phyloP scores from a whole-genome alignment of 37 sponge, comb jelly and placozoan species.

The Amphimedon queenslandica region DNA sequence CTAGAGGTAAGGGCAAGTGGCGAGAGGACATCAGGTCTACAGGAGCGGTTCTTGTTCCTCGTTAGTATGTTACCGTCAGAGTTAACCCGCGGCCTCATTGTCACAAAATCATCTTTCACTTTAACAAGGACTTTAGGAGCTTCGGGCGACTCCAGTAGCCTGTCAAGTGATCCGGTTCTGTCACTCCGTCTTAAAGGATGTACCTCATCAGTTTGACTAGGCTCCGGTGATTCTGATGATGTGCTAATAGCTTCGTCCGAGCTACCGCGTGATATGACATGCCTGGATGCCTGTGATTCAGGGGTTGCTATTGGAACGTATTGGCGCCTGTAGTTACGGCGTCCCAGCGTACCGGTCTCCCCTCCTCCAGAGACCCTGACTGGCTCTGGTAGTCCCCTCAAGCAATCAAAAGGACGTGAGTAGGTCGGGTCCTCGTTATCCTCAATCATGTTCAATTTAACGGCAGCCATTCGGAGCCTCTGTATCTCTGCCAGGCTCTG shows the following conservation, averaged over 20 bases:
- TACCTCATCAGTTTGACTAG: background rate
- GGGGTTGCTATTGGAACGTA: background rate
- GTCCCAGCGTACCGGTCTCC: background rate
- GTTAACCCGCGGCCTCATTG: background rate
- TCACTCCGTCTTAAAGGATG: background rate
- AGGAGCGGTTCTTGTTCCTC: background rate
- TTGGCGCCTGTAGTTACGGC: background rate
- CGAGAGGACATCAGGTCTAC: background rate
- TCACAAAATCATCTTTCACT: background rate
- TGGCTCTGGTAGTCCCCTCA: background rate
- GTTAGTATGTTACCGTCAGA: background rate
- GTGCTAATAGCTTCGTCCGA: background rate
- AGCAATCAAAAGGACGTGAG: constrained; percentile 48
- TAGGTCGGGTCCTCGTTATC: constrained; percentile 22
- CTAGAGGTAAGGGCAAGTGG: background rate
- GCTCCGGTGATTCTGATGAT: background rate
- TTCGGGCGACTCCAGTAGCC: background rate
- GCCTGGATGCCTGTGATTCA: background rate
- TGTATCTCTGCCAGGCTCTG: constrained; percentile 36
- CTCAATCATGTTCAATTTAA: background rate
- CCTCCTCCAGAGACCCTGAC: background rate
- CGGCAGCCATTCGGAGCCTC: background rate
- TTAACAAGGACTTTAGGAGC: background rate
- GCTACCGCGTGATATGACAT: background rate
- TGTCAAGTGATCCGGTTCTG: background rate